Evolutionary conservation across 2,113 vertebrate species (phyloP), one percentile per base, ranked within the genome.

Genomic region (Thermophis baileyi): DNA sequence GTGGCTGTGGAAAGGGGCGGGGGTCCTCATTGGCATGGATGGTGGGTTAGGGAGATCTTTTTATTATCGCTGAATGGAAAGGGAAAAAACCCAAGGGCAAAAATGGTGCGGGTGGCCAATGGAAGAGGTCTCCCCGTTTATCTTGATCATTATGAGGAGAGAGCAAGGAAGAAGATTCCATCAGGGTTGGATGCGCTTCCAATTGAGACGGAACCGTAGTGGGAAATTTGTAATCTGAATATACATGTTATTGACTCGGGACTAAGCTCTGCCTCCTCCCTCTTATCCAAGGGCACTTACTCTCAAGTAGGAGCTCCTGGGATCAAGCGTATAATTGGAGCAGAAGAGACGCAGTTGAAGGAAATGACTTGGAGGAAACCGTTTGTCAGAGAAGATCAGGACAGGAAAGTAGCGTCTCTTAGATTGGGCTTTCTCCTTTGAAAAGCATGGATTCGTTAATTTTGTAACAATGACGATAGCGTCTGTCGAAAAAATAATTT

Each of bases 381-480:
- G 9, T 44, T 88, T 53, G 6, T 50, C 7, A 30, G 85, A 30
- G 85, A 27, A 30, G 47, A n/a, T 11, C 20, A 40, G 88, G 53
- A 24, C 6, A 16, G 40, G 22, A 1, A 4, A 6, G 0, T 54
- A 63, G 85, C 93, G 40, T 69, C 91, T 92, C 92, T 53, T 51
- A 92, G 63, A 85, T 49, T 88, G 92, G 93, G 91, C 85, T 47
- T 88, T 92, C 93, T 86, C 1, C 91, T 53, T 87, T 8, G 60
- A 87, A 50, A 93, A 30, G 25, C 10, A 0, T 81, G 89, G 94
- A 95, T 95, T 90, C 44, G 91, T 94, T 94, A 95, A 91, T 92
- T 3, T 53, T 46, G 10, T 35, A 47, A n/a, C 86, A 20, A 3
- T 24, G 55, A 40, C 87, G 87, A 92, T 25, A 40, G 74, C 55